Percentiles rank a stretch among this genome's conserved stretches.
Evolutionary conservation across 1,140 invertebrate genomes (phyloP).

Genomic region (Habropoda laboriosa): DNA sequence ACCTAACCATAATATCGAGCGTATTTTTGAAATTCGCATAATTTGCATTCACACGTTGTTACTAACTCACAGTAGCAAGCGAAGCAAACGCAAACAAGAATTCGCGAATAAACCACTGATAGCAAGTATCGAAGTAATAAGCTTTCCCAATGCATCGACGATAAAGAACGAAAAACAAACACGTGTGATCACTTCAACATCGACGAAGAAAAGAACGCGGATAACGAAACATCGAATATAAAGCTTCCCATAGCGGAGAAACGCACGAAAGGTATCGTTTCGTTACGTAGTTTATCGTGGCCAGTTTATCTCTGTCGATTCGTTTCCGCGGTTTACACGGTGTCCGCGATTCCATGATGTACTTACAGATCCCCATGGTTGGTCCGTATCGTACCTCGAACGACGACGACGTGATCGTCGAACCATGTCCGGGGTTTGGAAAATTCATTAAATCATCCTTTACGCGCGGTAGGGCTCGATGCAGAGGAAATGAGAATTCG

Average conservation of each 20-base stretch:
- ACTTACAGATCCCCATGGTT: neutral
- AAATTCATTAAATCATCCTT: slow-evolving; percentile 55
- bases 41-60: too few species aligned
- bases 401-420: neutral
- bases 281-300: neutral
- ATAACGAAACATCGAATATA: neutral
- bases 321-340: neutral
- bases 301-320: neutral
- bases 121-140: too few species aligned
- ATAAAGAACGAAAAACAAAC: too few species aligned
- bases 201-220: too few species aligned
- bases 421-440: neutral
- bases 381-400: neutral
- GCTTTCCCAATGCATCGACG: too few species aligned
- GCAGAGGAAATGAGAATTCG: slow-evolving; percentile 56
- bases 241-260: neutral
- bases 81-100: too few species aligned
- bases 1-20: too few species aligned
- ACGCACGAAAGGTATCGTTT: neutral
- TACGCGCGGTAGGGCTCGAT: slow-evolving; percentile 47
- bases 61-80: too few species aligned
- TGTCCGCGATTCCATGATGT: neutral
- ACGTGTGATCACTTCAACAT: too few species aligned
- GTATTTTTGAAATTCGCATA: too few species aligned
- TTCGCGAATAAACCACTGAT: neutral